Evolutionary conservation across 2,113 vertebrate genomes (phyloP).

Genomic region (Poecile atricapillus): DNA sequence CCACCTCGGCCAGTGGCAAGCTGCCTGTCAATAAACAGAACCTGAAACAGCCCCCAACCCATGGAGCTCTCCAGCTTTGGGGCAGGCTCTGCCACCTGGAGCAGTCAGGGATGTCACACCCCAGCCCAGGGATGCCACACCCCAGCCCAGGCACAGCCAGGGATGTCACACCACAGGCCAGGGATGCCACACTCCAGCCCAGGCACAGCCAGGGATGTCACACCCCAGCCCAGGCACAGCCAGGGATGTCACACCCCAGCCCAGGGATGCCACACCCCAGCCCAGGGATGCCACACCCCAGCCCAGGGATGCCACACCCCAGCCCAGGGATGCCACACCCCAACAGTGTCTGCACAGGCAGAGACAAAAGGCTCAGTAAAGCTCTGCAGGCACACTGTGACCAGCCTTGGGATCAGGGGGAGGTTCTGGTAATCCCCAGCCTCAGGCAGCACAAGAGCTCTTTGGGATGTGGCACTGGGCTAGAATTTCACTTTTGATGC

Average conservation of each 20-base stretch:
- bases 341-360: neutral
- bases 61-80: fast-evolving
- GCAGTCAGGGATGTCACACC: neutral
- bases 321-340: neutral
- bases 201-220: neutral
- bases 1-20: neutral
- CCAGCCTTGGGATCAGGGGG: neutral
- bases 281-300: neutral
- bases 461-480: neutral
- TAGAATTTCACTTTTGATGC: neutral
- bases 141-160: neutral
- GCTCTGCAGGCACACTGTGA: neutral
- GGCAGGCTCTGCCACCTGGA: neutral
- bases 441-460: neutral
- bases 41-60: neutral
- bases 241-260: neutral
- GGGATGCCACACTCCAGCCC: neutral
- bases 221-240: too few species aligned
- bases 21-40: neutral
- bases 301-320: neutral
- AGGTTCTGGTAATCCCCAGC: neutral
- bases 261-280: neutral
- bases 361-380: neutral
- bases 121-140: neutral
- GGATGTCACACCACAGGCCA: neutral